A percentile compares a stretch with the other conserved stretches of the same genome.
These are phyloP conservation scores for Atta texana DNA, from an alignment of 1,140 invertebrate genomes.

Conservation along the genomic window DNA sequence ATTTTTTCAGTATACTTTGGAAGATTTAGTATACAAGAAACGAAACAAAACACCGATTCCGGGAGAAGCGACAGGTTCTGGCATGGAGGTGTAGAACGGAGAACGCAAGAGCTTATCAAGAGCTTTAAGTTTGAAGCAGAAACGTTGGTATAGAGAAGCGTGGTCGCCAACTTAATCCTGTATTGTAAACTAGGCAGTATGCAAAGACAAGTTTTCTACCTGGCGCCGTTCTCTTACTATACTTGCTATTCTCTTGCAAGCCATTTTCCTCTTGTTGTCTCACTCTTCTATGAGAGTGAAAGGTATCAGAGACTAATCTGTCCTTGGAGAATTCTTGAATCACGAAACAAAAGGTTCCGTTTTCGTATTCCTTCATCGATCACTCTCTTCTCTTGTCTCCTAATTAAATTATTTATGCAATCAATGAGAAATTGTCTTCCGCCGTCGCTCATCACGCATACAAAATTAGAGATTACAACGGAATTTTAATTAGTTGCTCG, in stretches of 20 bases:
- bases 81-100: slow-evolving; percentile 53
- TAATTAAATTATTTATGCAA: slow-evolving; percentile 71
- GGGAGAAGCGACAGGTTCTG: slow-evolving; percentile 49
- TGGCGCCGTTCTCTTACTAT: slow-evolving; percentile 71
- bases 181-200: slow-evolving; percentile 84
- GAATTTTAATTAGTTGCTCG: slow-evolving; percentile 15
- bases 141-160: slow-evolving; percentile 58
- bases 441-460: slow-evolving; percentile 11
- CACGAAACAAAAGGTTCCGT: slow-evolving; percentile 78
- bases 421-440: slow-evolving; percentile 62
- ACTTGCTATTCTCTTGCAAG: slow-evolving; percentile 69
- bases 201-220: slow-evolving; percentile 81
- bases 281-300: slow-evolving; percentile 65
- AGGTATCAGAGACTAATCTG: slow-evolving; percentile 81
- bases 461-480: not conserved
- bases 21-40: slow-evolving; percentile 43
- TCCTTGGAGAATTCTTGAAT: slow-evolving; percentile 82
- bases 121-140: slow-evolving; percentile 81
- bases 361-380: slow-evolving; percentile 50
- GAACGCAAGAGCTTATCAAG: slow-evolving; percentile 81
- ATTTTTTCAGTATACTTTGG: slow-evolving; percentile 56
- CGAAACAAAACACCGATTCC: slow-evolving; percentile 27
- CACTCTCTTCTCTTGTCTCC: not conserved
- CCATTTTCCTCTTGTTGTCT: slow-evolving; percentile 61
- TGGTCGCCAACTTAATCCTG: slow-evolving; percentile 81